Conservation (phyloP, 30 jellyfish, hydroid and myxozoan genomes). For the Cassiopea andromeda region DNA sequence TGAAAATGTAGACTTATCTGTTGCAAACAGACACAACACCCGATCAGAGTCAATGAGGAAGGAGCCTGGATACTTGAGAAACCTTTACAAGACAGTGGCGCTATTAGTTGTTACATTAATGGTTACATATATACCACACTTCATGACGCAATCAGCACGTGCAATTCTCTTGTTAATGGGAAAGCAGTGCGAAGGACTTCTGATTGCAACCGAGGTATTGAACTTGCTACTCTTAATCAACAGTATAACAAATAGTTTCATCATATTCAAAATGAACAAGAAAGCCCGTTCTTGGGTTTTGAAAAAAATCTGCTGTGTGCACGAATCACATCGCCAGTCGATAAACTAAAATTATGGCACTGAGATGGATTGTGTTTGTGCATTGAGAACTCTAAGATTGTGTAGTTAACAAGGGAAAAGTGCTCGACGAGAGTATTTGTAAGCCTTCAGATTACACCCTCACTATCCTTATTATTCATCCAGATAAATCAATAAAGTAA, state of each 20-base stretch:
- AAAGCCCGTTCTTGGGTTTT: slow-evolving; percentile 25
- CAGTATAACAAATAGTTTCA: background rate
- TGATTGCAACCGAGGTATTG: background rate
- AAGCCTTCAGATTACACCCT: no score
- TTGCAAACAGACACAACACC: background rate
- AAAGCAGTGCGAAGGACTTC: background rate
- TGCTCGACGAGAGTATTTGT: no score
- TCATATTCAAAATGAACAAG: slow-evolving; percentile 14
- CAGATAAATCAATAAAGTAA: no score
- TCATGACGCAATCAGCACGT: background rate
- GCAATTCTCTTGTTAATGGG: background rate
- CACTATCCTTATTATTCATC: no score
- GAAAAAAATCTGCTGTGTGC: background rate
- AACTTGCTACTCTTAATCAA: background rate
- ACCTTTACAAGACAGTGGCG: slow-evolving; percentile 15
- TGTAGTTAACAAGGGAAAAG: no score
- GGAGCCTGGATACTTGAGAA: slow-evolving; percentile 18
- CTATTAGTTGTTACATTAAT: background rate
- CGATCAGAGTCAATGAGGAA: background rate
- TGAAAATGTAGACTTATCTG: background rate
- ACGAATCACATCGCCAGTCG: no score
- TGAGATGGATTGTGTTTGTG: no score
- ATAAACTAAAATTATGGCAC: no score
- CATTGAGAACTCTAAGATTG: no score
- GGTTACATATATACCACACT: slow-evolving; percentile 3